Evolutionary conservation across 1,140 invertebrate genomes (phyloP), one percentile per base, ranked within the genome.

Genomic region (Saccostrea echinata): DNA sequence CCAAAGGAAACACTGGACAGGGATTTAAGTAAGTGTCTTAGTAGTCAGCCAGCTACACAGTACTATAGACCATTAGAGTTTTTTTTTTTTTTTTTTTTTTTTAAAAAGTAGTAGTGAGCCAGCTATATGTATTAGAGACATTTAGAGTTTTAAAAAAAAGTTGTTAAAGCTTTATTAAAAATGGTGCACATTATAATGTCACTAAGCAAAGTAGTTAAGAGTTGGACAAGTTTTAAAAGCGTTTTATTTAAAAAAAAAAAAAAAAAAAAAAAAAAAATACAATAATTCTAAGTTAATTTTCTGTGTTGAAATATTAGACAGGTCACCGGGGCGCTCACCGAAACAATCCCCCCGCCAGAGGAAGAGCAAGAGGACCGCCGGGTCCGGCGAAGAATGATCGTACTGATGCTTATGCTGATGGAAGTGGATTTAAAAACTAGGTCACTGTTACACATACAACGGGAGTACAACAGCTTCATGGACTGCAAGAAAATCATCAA

Each of bases 1-100:
- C 99, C 99, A 86, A 97, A 97, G 93, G 97, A 98, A 95, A 97
- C 93, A 57, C 91, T 94, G 35, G 91, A 92, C 80, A 86, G 86
- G 51, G 91, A 89, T 85, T 88, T 92, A 64, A 93, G 93, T 94
- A 91, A 91, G 92, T 92, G 27, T 21, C 33, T 13, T 24, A 21
- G 27, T 11, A 51, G 8, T 2, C 18, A 84, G 12, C 51, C 8
- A 3, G 33, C 18, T 30, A 33, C n/a, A n/a, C n/a, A n/a, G n/a
- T n/a, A n/a, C n/a, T n/a, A n/a, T n/a, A n/a, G n/a, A n/a, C n/a
- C n/a, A n/a, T n/a, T n/a, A n/a, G n/a, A n/a, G n/a, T n/a, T n/a
- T n/a, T n/a, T 33, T n/a, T 71, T 6, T 6, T 0, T 16, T 24
- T 84, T 8, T 55, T 9, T 55, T 55, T 55, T 3, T n/a, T n/a